These are phyloP conservation scores for Limnephilus rhombicus DNA, from an alignment of 2,888 invertebrate species.

Conservation along the genomic window DNA sequence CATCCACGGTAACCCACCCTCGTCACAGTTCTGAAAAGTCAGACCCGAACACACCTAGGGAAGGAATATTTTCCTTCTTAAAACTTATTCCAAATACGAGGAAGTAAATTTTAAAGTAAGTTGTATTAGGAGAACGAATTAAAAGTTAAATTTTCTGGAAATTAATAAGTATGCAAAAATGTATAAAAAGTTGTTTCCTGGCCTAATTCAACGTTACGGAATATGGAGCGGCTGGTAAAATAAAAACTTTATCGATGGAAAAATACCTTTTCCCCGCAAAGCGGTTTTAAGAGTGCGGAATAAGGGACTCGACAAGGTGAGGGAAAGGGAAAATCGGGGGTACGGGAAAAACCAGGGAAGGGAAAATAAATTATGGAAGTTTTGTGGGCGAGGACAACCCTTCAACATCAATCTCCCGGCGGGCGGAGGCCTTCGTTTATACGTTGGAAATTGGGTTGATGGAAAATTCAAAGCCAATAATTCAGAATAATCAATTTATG, in stretches of 20 bases:
- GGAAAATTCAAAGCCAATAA: slow-evolving; percentile 29
- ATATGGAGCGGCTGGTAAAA: not conserved
- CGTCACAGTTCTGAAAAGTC: too few relatives aligned
- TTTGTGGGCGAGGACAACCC: not conserved
- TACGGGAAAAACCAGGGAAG: not conserved
- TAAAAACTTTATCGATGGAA: not conserved
- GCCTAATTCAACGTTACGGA: not conserved
- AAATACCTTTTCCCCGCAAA: not conserved
- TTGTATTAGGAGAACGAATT: not conserved
- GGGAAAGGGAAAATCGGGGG: not conserved
- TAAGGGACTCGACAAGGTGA: not conserved
- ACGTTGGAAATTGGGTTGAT: slow-evolving; percentile 16
- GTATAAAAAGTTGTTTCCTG: not conserved
- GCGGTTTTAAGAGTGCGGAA: not conserved
- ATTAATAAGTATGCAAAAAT: not conserved
- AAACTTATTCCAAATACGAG: too few relatives aligned
- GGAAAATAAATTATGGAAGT: not conserved
- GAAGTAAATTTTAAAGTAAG: too few relatives aligned
- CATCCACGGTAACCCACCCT: too few relatives aligned
- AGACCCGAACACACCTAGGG: too few relatives aligned
- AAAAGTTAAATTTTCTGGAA: not conserved
- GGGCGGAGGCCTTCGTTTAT: not conserved
- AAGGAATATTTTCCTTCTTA: too few relatives aligned
- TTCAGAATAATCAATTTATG: not conserved
- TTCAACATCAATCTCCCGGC: slow-evolving; percentile 5